Evolutionary conservation across 53 echinoderm and acorn worm species (phyloP).

Genomic region (Echinometra lucunter): DNA sequence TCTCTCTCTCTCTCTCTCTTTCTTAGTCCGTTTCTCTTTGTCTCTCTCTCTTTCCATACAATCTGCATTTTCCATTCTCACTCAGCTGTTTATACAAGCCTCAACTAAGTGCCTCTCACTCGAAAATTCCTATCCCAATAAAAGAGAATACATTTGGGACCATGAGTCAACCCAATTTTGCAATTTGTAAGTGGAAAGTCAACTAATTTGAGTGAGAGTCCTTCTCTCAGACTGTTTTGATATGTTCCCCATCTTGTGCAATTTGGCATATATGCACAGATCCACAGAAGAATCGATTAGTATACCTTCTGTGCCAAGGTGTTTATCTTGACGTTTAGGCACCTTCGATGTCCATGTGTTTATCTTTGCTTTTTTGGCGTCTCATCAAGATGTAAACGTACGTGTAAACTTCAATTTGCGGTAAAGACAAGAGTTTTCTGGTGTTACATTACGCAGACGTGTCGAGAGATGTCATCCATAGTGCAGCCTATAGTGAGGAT

Average conservation of each 20-base stretch:
- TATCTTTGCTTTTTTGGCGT: slow-evolving; percentile 7
- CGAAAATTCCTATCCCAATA: slow-evolving; percentile 11
- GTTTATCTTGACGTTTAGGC: slow-evolving; percentile 21
- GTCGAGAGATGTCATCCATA: not conserved
- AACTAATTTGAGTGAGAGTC: not conserved
- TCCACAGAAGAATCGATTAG: not conserved
- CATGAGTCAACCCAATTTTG: not conserved
- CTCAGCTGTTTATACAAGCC: slow-evolving; percentile 29
- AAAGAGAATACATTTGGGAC: slow-evolving; percentile 25
- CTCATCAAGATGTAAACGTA: not conserved
- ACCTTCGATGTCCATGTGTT: not conserved
- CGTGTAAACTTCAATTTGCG: not conserved
- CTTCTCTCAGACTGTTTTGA: not conserved
- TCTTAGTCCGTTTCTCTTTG: not conserved
- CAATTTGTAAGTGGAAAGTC: slow-evolving; percentile 15
- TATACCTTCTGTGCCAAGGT: not conserved
- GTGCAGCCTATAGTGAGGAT: not conserved
- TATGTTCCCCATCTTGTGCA: not conserved
- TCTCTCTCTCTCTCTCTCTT: not conserved
- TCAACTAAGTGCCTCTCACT: slow-evolving; percentile 14
- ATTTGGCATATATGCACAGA: not conserved
- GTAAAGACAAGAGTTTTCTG: not conserved
- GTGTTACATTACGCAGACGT: not conserved
- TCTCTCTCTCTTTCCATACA: not conserved
- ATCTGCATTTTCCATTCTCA: not conserved